A percentile compares a stretch with the other conserved stretches of the same genome.
phyloP scores from a whole-genome alignment of 2,888 invertebrate genomes.

The Noctuana brunneofusca region DNA sequence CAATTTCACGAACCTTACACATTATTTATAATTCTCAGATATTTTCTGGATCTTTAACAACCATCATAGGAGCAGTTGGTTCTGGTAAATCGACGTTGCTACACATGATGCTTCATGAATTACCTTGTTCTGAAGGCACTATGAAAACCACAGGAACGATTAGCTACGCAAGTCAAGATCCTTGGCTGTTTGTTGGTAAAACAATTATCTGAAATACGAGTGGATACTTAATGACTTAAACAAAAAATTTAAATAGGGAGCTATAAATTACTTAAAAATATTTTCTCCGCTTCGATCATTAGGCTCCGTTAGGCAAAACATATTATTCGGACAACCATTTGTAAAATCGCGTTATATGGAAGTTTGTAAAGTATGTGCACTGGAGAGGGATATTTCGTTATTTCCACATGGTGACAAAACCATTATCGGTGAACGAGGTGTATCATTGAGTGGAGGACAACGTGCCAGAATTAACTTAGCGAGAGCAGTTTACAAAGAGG shows the following conservation, averaged over 20 bases:
- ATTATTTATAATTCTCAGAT: constrained; percentile 50
- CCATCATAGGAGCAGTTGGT: constrained; percentile 85
- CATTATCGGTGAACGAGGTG: constrained; percentile 92
- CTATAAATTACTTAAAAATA: too few species aligned
- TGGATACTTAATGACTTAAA: too few species aligned
- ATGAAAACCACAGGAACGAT: constrained; percentile 84
- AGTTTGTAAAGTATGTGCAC: constrained; percentile 87
- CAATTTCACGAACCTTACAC: neutral
- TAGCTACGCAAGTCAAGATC: constrained; percentile 91
- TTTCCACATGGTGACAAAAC: constrained; percentile 92
- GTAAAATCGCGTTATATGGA: constrained; percentile 83
- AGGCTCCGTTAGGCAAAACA: constrained; percentile 94
- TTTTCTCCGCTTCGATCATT: constrained; percentile 36
- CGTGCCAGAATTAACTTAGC: constrained; percentile 85
- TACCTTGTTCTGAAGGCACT: constrained; percentile 85
- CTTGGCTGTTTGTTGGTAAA: constrained; percentile 89
- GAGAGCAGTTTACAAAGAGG: constrained; percentile 85
- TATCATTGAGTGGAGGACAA: constrained; percentile 92
- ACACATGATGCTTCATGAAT: constrained; percentile 88
- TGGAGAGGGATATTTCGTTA: constrained; percentile 88
- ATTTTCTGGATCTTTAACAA: constrained; percentile 74
- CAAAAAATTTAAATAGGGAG: too few species aligned
- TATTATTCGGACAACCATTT: constrained; percentile 92
- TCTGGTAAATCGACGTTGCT: constrained; percentile 84
- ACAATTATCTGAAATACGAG: neutral